Base-by-base conservation (phyloP, 2,888 invertebrate species). In the Panorpa germanica region DNA sequence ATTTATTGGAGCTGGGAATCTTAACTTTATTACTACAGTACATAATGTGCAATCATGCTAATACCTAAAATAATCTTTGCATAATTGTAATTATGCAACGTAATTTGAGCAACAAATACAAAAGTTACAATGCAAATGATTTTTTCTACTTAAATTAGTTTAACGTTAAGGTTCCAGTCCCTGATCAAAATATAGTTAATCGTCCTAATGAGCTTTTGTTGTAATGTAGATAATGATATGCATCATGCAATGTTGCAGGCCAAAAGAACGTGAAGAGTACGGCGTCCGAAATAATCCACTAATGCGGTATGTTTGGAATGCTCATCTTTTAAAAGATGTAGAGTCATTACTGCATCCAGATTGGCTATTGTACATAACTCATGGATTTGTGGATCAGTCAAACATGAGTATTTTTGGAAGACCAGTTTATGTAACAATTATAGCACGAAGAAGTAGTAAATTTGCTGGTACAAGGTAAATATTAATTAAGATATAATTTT, bases 401-500 rank as follows among this genome's bases (percentile, higher is more conserved):
- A 88, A 86, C 52, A 70, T 95, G 23, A 82, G 77, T 47, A 74
- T 95, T 40, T 93, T 81, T 56, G 91, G 93, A 1, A 61, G 80
- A 35, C 75, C 83, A 2, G 64, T 88, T 30, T 85, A 85, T 48
- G 63, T 95, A 4, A 88, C 91, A 4, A 55, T 95, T 4, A 80
- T 95, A 39, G 93, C 91, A 0, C 61, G 95, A 37, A 63, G 98
- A 41, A 96, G 95, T 23, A 83, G 82, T 38, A 70, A 78, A 48
- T 98, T 83, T 60, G 96, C 98, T 1, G 98, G 98, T 4, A 98
- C 98, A 0, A 65, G n/a, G n/a, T n/a, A n/a, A n/a, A n/a, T n/a
- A n/a, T n/a, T n/a, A n/a, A n/a, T n/a, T n/a, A n/a, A n/a, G n/a
- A n/a, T n/a, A n/a, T n/a, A n/a, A n/a, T n/a, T n/a, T n/a, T n/a